Evolutionary conservation across 2,797 vertebrate genomes (phyloP).

Genomic region (Halcyon smyrnensis): DNA sequence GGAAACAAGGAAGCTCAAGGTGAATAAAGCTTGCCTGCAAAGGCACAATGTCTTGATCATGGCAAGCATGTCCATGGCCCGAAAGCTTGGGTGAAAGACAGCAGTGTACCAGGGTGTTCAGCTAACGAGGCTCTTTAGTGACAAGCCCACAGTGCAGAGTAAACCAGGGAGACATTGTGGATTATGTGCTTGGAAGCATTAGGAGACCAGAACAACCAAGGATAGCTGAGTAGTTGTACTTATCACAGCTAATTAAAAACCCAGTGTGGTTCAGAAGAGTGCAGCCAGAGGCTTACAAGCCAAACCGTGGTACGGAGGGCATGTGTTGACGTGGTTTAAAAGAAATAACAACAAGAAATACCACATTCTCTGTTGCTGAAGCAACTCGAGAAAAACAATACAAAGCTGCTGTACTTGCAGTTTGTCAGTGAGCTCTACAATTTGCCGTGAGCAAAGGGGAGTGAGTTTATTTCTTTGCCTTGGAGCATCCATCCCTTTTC

Average conservation of each 20-base stretch:
- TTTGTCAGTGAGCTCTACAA: neutral
- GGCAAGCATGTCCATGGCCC: neutral
- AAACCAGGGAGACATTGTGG: neutral
- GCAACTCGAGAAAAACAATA: neutral
- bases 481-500: neutral
- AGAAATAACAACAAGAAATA: neutral
- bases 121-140: neutral
- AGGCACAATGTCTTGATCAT: neutral
- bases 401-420: neutral
- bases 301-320: neutral
- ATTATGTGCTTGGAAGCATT: neutral
- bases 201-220: neutral
- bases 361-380: neutral
- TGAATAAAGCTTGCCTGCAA: neutral
- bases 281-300: constrained; percentile 9
- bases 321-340: neutral
- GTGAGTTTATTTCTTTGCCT: neutral
- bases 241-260: neutral
- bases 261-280: neutral
- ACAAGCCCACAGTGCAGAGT: neutral
- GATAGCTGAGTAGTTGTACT: neutral
- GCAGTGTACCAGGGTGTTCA: accelerated
- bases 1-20: neutral
- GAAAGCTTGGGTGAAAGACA: neutral
- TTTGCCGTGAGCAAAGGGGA: neutral